Evolutionary conservation across 2,888 invertebrate species (phyloP), one percentile per base, ranked within the genome.

Genomic region (Opisthograptis luteolata): DNA sequence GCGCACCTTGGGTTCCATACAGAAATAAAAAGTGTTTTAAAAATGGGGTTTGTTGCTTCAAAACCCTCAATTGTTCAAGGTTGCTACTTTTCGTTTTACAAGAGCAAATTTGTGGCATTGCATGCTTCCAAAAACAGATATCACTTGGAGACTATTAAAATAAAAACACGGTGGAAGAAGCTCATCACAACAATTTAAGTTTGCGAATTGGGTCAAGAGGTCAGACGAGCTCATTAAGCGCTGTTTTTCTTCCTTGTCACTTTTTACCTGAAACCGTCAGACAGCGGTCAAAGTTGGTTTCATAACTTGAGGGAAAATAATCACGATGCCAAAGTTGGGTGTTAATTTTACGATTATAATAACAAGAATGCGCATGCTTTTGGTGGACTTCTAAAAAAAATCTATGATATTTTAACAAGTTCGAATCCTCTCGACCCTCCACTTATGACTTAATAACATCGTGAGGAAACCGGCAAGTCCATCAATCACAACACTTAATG

Each of bases 221-320:
- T 43, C 50, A n/a, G 36, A 10, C 8, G 17, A 15, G 27, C 50
- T 50, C 50, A 50, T 50, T 40, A 44, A 28, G 27, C 22, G 15
- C 1, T 39, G 42, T 49, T 42, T 48, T 50, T 43, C 42, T 44
- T 50, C 43, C 49, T 49, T 32, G 49, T 39, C 43, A 39, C 34
- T 43, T 44, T 42, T 50, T 50, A 50, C 50, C 50, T 50, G 44
- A 34, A 22, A 22, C 32, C 32, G 25, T 43, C 43, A 28, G 12
- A 39, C 41, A 31, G 37, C 25, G 25, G 32, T 39, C 12, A 32
- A 10, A 31, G 20, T 32, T 17, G n/a, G 34, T 39, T 50, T 32
- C 30, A 17, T 36, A 31, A 37, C 48, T 39, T 34, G 2, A 6
- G 6, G 15, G 15, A 34, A 48, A 46, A 27, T 34, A 40, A 40